phyloP scores from a whole-genome alignment of 2,888 invertebrate genomes.

The Drosophila dives region DNA sequence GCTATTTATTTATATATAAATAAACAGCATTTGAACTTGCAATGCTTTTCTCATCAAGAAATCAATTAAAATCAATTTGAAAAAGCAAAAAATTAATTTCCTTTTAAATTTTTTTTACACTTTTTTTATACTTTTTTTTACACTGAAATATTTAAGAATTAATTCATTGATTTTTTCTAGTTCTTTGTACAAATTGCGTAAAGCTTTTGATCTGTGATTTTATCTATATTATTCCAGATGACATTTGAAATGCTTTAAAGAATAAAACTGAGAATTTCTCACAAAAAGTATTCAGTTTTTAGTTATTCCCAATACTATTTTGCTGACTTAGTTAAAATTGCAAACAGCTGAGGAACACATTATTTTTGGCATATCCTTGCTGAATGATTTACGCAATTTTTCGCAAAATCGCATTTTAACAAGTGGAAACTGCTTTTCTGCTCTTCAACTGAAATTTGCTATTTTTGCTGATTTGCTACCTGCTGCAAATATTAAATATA shows the following conservation, averaged over 20 bases:
- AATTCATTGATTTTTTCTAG: not conserved
- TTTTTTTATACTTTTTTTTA: not conserved
- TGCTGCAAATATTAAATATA: slow-evolving; percentile 10
- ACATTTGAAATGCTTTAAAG: not conserved
- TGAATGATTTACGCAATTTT: slow-evolving; percentile 32
- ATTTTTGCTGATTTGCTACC: slow-evolving; percentile 27
- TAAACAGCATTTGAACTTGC: not conserved
- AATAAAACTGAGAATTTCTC: not conserved
- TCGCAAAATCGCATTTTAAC: not conserved
- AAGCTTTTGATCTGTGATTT: not conserved
- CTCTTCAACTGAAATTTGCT: not conserved
- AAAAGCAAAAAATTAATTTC: too few relatives aligned
- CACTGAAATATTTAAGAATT: not conserved
- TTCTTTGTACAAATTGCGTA: too few relatives aligned
- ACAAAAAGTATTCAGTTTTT: slow-evolving; percentile 5
- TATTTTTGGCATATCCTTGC: slow-evolving; percentile 4
- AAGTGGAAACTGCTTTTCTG: not conserved
- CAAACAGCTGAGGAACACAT: not conserved
- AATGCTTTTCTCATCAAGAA: too few relatives aligned
- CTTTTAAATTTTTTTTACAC: not conserved
- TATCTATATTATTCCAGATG: not conserved
- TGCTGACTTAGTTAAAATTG: slow-evolving; percentile 9
- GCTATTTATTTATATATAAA: not conserved
- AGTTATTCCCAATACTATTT: not conserved
- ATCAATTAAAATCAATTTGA: too few relatives aligned